Percentiles rank a stretch among this genome's conserved stretches.
These are phyloP conservation scores for Drosophila flavopinicola DNA, from an alignment of 2,888 invertebrate species.

Conservation along the genomic window DNA sequence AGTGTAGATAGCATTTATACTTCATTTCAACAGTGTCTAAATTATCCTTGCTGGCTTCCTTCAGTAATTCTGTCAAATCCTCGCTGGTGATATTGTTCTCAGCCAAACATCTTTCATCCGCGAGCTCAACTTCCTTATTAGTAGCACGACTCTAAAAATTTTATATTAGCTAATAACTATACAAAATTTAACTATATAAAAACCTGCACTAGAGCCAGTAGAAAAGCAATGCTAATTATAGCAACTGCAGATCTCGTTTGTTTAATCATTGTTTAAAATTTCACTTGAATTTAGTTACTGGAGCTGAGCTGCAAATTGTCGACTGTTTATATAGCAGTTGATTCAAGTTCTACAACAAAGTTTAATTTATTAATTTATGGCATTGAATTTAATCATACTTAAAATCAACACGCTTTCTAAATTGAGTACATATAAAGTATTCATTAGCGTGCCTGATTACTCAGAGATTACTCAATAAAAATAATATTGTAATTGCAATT, in stretches of 20 bases:
- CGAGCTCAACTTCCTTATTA: background rate
- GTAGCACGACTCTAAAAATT: background rate
- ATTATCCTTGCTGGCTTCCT: background rate
- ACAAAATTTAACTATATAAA: background rate
- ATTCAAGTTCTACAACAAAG: no score
- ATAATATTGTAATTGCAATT: background rate
- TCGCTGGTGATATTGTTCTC: background rate
- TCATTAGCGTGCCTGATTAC: background rate
- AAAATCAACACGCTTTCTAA: background rate
- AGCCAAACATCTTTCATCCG: background rate
- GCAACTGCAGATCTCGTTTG: background rate
- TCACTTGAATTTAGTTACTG: background rate
- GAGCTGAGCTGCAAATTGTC: background rate
- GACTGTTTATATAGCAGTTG: conserved; percentile 9
- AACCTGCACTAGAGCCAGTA: background rate
- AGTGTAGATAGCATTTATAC: conserved; percentile 3
- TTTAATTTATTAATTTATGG: background rate
- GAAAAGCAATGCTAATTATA: background rate
- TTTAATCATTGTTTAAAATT: background rate
- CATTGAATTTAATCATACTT: background rate
- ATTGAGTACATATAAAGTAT: background rate
- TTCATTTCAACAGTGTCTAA: background rate
- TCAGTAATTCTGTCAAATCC: background rate
- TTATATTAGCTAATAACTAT: background rate
- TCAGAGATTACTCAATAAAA: background rate